Evolutionary conservation across 2,113 vertebrate species (phyloP).

Genomic region (Myanophis thanlyinensis): DNA sequence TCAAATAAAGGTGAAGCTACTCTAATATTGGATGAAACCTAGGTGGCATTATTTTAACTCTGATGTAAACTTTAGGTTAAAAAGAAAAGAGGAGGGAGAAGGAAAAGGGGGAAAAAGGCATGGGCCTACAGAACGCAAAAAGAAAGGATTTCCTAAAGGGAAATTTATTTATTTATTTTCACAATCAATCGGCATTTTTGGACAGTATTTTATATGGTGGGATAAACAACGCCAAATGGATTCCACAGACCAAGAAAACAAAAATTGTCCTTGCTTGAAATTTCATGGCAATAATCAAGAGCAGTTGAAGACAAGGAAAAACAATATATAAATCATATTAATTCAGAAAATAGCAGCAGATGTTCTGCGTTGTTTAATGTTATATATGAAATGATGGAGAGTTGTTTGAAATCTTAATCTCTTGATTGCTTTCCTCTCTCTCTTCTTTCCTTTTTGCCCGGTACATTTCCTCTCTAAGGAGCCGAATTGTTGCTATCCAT

Average conservation of each 20-base stretch:
- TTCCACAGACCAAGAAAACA: not conserved
- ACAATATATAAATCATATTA: slow-evolving; percentile 4
- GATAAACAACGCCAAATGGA: not conserved
- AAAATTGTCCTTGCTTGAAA: not conserved
- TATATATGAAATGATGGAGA: not conserved
- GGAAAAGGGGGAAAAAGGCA: not conserved
- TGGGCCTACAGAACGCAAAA: not conserved
- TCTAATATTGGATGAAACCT: not conserved
- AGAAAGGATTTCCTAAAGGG: not conserved
- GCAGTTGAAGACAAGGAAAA: not conserved
- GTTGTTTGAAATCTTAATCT: slow-evolving; percentile 8
- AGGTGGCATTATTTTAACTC: not conserved
- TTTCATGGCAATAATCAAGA: slow-evolving; percentile 17
- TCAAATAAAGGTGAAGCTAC: not conserved
- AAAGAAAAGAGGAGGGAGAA: not conserved
- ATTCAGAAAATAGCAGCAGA: not conserved
- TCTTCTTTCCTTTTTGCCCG: not conserved
- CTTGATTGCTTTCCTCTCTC: not conserved
- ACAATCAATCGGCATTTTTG: not conserved
- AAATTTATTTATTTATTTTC: not conserved
- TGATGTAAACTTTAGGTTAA: not conserved
- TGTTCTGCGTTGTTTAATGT: not conserved
- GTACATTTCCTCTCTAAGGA: slow-evolving; percentile 17
- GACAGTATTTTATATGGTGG: not conserved
- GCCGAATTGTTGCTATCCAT: not conserved